phyloP scores from a whole-genome alignment of 2,888 invertebrate genomes.

The Tipula confusa region DNA sequence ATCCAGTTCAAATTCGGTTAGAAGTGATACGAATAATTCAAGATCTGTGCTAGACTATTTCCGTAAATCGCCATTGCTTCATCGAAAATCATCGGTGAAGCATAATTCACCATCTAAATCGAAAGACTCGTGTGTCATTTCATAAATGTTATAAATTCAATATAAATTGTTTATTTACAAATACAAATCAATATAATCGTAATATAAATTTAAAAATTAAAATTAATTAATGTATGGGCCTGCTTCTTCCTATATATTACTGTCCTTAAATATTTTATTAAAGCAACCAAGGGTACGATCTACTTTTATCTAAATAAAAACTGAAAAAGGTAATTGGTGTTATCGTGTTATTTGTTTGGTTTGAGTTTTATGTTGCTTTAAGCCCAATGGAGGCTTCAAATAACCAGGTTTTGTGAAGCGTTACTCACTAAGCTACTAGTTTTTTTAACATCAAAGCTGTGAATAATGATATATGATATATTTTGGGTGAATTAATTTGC shows the following conservation, averaged over 20 bases:
- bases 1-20: conserved; percentile 37
- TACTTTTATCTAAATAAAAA: not conserved
- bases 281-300: conserved; percentile 4
- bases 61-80: not conserved
- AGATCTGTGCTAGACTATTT: conserved; percentile 12
- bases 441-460: not conserved
- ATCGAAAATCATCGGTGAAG: not conserved
- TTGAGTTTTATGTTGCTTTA: not conserved
- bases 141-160: conserved; percentile 36
- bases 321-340: not conserved
- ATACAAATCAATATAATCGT: not conserved
- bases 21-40: conserved; percentile 20
- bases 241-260: not conserved
- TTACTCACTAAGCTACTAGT: too few relatives aligned
- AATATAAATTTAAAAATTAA: conserved; percentile 13
- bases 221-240: not conserved
- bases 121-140: conserved; percentile 48
- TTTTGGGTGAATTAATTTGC: not conserved
- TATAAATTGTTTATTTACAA: not conserved
- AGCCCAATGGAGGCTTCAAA: not conserved
- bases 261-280: not conserved
- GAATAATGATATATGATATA: not conserved
- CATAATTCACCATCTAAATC: conserved; percentile 28
- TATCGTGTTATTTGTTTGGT: not conserved
- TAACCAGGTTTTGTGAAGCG: not conserved